phyloP scores from a whole-genome alignment of 2,888 invertebrate species.

The Drosophila limbata region DNA sequence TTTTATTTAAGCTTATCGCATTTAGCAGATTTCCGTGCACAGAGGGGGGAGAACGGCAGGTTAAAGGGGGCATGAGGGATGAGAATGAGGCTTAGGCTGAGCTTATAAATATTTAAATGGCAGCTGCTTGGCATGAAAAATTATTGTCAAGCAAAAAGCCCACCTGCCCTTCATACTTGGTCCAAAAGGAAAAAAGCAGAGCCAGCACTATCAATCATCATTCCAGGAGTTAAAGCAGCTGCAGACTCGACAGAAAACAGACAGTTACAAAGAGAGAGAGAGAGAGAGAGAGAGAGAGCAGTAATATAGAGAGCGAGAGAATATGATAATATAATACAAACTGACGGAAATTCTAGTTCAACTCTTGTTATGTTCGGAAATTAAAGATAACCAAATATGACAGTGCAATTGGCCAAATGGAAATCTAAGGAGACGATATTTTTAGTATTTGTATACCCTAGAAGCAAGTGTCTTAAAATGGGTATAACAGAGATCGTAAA shows the following conservation, averaged over 20 bases:
- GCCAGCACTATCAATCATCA: slow-evolving; percentile 53
- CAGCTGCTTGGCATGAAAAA: slow-evolving; percentile 60
- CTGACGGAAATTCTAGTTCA: slow-evolving; percentile 38
- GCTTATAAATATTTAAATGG: slow-evolving; percentile 69
- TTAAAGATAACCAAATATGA: slow-evolving; percentile 41
- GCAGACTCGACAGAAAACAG: slow-evolving; percentile 17
- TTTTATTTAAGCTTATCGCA: slow-evolving; percentile 44
- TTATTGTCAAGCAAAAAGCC: slow-evolving; percentile 47
- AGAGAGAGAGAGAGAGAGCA: background rate
- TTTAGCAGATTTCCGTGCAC: slow-evolving; percentile 35
- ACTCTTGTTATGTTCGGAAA: slow-evolving; percentile 29
- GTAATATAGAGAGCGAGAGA: background rate
- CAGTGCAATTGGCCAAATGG: slow-evolving; percentile 24
- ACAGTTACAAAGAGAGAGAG: slow-evolving; percentile 3
- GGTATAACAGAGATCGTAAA: background rate
- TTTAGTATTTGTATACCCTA: background rate
- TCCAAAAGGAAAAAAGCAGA: slow-evolving; percentile 6
- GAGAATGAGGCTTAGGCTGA: slow-evolving; percentile 9
- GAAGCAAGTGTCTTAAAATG: too few species aligned
- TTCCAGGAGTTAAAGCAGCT: slow-evolving; percentile 33
- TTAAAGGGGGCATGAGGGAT: background rate
- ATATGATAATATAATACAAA: background rate
- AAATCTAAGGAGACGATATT: slow-evolving; percentile 1
- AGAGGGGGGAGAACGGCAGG: background rate
- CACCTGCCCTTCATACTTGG: slow-evolving; percentile 37